Evolutionary conservation across 2,113 vertebrate species (phyloP).

Genomic region (Motacilla alba): DNA sequence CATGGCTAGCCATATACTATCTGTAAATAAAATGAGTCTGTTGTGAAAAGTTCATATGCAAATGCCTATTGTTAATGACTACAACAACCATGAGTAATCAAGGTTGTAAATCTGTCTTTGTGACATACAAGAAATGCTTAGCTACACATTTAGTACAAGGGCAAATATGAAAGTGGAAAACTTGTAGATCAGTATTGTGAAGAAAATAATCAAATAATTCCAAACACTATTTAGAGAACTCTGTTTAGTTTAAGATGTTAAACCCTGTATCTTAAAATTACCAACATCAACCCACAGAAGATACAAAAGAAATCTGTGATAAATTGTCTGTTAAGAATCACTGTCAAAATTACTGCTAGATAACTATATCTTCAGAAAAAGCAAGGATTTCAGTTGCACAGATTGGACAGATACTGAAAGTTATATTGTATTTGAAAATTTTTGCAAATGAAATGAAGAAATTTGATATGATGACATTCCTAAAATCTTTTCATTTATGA

Average conservation of each 20-base stretch:
- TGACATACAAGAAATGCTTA: neutral
- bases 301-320: neutral
- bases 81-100: neutral
- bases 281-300: neutral
- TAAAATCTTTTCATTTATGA: neutral
- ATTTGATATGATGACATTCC: neutral
- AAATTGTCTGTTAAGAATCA: neutral
- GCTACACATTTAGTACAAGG: neutral
- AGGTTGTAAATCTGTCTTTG: conserved; percentile 18
- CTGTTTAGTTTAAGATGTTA: neutral
- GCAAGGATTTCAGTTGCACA: neutral
- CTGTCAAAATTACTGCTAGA: neutral
- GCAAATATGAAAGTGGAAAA: neutral
- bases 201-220: neutral
- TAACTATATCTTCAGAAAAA: conserved; percentile 16
- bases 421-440: neutral
- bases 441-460: neutral
- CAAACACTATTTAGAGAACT: neutral
- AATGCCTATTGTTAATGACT: conserved; percentile 11
- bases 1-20: neutral
- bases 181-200: neutral
- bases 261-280: neutral
- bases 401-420: neutral
- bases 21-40: conserved; percentile 39
- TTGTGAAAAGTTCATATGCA: conserved; percentile 38